These are phyloP conservation scores for Macrobrachium nipponense DNA, from an alignment of 1,140 invertebrate species.

Conservation along the genomic window DNA sequence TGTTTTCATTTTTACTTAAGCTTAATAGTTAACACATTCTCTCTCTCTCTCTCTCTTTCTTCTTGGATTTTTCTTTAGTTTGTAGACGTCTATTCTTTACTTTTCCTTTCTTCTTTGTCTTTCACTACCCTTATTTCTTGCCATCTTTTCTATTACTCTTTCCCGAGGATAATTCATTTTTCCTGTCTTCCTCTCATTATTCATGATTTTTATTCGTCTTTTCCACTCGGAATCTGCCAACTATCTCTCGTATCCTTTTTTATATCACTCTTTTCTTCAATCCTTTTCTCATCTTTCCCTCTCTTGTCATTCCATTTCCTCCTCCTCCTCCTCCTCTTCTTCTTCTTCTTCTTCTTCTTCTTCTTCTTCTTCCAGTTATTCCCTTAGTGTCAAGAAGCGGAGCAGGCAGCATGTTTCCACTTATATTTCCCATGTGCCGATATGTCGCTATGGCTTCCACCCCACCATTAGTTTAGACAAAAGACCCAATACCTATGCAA, in stretches of 20 bases:
- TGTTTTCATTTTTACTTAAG: neutral
- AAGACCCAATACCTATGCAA: slow-evolving; percentile 46
- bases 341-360: neutral
- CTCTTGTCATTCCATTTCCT: neutral
- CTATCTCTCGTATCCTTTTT: too few species aligned
- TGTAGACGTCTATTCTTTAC: neutral
- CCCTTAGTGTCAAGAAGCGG: neutral
- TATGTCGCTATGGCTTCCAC: slow-evolving; percentile 20
- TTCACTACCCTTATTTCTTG: too few species aligned
- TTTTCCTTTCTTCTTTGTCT: too few species aligned
- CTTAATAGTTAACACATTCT: neutral
- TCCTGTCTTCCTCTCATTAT: neutral
- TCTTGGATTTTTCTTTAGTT: neutral
- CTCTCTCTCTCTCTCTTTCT: neutral
- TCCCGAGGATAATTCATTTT: neutral
- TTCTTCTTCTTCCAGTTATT: neutral
- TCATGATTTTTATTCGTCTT: neutral
- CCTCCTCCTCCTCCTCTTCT: neutral
- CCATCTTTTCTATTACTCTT: neutral
- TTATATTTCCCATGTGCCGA: slow-evolving; percentile 29
- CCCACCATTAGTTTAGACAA: slow-evolving; percentile 39
- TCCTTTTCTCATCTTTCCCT: neutral
- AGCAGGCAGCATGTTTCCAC: slow-evolving; percentile 17
- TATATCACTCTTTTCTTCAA: neutral
- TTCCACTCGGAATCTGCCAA: neutral